These are phyloP conservation scores for Pyrgilauda ruficollis DNA, from an alignment of 2,113 vertebrate species.

Conservation along the genomic window DNA sequence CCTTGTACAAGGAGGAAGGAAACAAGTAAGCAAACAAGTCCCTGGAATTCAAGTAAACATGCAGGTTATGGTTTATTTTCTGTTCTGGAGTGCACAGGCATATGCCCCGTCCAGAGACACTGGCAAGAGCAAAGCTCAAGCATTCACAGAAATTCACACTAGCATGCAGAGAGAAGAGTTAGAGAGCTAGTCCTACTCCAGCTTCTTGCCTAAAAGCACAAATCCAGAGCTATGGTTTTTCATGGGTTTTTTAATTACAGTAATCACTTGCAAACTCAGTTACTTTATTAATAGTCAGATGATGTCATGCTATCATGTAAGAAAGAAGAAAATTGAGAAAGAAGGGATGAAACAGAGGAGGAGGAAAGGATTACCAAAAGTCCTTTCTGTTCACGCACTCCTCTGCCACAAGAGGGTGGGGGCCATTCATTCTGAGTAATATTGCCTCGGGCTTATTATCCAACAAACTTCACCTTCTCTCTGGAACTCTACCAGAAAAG, in stretches of 20 bases:
- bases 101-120: background rate
- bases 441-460: background rate
- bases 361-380: background rate
- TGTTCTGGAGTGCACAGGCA: background rate
- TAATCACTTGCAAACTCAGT: background rate
- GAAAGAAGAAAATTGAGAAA: background rate
- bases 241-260: background rate
- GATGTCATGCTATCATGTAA: background rate
- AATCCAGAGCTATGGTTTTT: background rate
- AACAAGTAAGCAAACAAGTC: background rate
- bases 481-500: background rate
- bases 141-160: background rate
- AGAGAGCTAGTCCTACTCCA: background rate
- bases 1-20: background rate
- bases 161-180: background rate
- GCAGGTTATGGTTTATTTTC: background rate
- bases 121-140: background rate
- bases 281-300: background rate
- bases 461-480: background rate
- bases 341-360: background rate
- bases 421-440: background rate
- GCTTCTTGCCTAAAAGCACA: background rate
- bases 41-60: background rate
- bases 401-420: background rate
- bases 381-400: background rate